Conservation (phyloP, 2,888 invertebrate species). For the Mamestra brassicae region DNA sequence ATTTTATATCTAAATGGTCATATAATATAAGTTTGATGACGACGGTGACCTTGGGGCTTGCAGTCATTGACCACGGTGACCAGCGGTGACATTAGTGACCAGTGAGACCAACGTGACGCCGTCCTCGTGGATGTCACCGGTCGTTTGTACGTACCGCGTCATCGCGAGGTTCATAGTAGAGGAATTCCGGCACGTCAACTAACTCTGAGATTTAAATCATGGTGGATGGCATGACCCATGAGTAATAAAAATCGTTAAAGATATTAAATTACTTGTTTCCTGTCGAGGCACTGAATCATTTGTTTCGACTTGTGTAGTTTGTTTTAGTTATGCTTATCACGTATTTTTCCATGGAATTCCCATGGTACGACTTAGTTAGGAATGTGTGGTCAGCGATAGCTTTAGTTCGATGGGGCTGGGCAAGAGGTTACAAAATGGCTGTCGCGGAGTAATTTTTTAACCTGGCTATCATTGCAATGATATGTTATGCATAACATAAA, state of each 20-base stretch:
- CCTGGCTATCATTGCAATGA: not conserved
- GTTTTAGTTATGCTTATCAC: conserved; percentile 20
- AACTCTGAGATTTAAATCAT: conserved; percentile 40
- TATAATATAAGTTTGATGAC: conserved; percentile 18
- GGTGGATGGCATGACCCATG: conserved; percentile 4
- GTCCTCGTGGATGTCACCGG: conserved; percentile 33
- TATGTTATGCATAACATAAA: too few species aligned
- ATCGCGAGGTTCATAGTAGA: conserved; percentile 22
- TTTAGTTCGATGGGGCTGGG: not conserved
- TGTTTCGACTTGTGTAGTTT: conserved; percentile 26
- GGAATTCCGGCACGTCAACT: conserved; percentile 43
- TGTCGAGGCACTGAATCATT: conserved; percentile 32
- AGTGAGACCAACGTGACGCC: conserved; percentile 18
- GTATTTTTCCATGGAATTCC: conserved; percentile 8
- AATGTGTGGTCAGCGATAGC: conserved; percentile 15
- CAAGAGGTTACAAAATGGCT: not conserved
- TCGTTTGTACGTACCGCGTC: conserved; percentile 36
- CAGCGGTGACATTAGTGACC: conserved; percentile 17
- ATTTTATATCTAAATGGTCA: conserved; percentile 22
- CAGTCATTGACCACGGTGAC: conserved; percentile 54
- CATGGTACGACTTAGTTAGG: conserved; percentile 4
- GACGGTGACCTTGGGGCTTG: conserved; percentile 47
- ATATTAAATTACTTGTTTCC: conserved; percentile 47
- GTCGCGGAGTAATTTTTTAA: too few species aligned
- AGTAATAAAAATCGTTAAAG: conserved; percentile 49